These are phyloP conservation scores for Parthenolecanium corni DNA, from an alignment of 2,888 invertebrate species.

Conservation along the genomic window DNA sequence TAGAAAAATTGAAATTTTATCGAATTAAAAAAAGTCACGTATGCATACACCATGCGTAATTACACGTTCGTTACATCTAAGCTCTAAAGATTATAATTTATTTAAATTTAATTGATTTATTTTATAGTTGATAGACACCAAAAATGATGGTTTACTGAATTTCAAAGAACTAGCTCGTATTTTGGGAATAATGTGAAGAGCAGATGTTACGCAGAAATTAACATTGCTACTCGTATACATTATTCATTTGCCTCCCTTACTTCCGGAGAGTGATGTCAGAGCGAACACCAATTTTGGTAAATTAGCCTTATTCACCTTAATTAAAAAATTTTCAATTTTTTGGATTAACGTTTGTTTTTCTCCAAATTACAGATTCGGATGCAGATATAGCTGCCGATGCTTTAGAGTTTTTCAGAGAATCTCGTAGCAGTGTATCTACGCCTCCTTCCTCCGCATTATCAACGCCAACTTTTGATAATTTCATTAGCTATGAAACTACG, in stretches of 20 bases:
- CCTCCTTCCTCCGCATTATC: slow-evolving; percentile 5
- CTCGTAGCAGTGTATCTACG: slow-evolving; percentile 34
- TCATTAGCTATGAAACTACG: neutral
- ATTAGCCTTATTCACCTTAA: neutral
- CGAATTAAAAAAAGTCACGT: too few species aligned
- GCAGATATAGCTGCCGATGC: slow-evolving; percentile 88
- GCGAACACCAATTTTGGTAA: too few species aligned
- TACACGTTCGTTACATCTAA: too few species aligned
- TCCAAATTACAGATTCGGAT: slow-evolving; percentile 42
- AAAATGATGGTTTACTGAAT: slow-evolving; percentile 71
- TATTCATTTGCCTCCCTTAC: slow-evolving; percentile 75
- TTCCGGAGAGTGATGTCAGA: slow-evolving; percentile 36
- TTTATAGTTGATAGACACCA: slow-evolving; percentile 69
- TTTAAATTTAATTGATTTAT: too few species aligned
- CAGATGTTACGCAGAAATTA: slow-evolving; percentile 66
- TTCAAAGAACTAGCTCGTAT: slow-evolving; percentile 74
- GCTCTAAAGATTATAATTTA: too few species aligned
- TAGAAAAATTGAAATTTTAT: too few species aligned
- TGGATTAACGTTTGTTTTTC: neutral
- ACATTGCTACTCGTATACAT: slow-evolving; percentile 81
- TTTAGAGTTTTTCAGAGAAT: slow-evolving; percentile 69
- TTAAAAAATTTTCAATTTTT: neutral
- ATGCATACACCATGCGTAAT: too few species aligned
- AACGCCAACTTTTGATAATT: slow-evolving; percentile 7
- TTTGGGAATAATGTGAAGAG: slow-evolving; percentile 67